Conservation (phyloP, 2,888 invertebrate genomes). For the Papilio protenor region DNA sequence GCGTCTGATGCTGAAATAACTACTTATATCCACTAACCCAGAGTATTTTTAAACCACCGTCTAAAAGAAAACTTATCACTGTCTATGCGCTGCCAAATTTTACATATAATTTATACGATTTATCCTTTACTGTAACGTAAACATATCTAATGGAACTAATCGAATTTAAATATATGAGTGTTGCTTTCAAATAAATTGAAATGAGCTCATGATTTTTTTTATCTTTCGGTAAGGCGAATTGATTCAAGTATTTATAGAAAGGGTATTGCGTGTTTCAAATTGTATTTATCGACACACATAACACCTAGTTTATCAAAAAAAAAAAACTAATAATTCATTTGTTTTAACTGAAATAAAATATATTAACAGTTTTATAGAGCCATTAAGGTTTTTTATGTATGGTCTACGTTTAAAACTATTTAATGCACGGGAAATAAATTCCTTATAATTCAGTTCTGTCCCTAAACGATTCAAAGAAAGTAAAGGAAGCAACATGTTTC, state of each 20-base stretch:
- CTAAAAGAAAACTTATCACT: constrained; percentile 30
- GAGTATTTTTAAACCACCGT: constrained; percentile 32
- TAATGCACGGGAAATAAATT: constrained; percentile 15
- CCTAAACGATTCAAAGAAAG: constrained; percentile 34
- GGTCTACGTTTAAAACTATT: constrained; percentile 10
- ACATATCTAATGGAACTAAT: constrained; percentile 15
- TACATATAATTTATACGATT: constrained; percentile 24
- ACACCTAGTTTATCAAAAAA: neutral
- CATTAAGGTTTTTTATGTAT: constrained; percentile 11
- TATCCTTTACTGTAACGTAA: constrained; percentile 23
- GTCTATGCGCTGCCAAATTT: constrained; percentile 36
- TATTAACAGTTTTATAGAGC: constrained; percentile 1
- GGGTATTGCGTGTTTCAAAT: neutral
- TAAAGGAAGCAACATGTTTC: constrained; percentile 39
- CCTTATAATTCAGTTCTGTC: constrained; percentile 28
- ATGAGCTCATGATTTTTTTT: constrained; percentile 2
- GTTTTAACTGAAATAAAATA: neutral
- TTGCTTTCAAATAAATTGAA: neutral
- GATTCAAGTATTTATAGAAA: neutral
- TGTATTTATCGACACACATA: neutral
- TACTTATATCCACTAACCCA: constrained; percentile 25
- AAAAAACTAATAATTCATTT: neutral
- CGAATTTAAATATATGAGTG: neutral
- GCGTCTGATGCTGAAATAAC: constrained; percentile 34
- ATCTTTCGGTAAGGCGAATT: neutral